Percentiles rank a stretch among this genome's conserved stretches.
These are phyloP conservation scores for Cephus rjabovi DNA, from an alignment of 2,888 invertebrate species.

Conservation along the genomic window DNA sequence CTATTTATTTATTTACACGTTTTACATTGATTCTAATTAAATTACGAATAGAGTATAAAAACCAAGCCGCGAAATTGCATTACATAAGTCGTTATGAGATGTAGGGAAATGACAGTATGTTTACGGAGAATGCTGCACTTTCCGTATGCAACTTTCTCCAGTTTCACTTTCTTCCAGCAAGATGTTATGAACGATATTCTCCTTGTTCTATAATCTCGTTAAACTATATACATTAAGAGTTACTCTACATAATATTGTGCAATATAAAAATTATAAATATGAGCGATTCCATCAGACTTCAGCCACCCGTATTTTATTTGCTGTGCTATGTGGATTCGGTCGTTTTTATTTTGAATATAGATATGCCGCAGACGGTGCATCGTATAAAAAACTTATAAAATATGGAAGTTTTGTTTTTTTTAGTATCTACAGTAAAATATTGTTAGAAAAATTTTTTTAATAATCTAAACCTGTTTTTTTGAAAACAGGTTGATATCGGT, in stretches of 20 bases:
- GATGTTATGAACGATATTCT: neutral
- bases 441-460: no score
- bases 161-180: constrained; percentile 54
- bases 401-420: no score
- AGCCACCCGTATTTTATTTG: no score
- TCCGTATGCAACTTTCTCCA: constrained; percentile 61
- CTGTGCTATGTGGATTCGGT: no score
- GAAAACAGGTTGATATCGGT: no score
- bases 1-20: neutral
- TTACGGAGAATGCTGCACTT: constrained; percentile 36
- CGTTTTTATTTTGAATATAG: no score
- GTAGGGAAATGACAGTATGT: constrained; percentile 34
- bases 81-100: constrained; percentile 43
- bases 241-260: neutral
- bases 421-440: no score
- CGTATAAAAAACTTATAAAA: no score
- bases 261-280: neutral
- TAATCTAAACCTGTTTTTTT: no score
- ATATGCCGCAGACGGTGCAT: no score
- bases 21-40: neutral
- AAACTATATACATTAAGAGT: neutral
- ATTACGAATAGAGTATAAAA: neutral
- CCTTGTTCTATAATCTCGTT: neutral
- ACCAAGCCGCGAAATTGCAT: constrained; percentile 17
- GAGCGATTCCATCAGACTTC: no score